These are phyloP conservation scores for Lissocephala sabroskyi DNA, from an alignment of 2,888 invertebrate species.

Conservation along the genomic window DNA sequence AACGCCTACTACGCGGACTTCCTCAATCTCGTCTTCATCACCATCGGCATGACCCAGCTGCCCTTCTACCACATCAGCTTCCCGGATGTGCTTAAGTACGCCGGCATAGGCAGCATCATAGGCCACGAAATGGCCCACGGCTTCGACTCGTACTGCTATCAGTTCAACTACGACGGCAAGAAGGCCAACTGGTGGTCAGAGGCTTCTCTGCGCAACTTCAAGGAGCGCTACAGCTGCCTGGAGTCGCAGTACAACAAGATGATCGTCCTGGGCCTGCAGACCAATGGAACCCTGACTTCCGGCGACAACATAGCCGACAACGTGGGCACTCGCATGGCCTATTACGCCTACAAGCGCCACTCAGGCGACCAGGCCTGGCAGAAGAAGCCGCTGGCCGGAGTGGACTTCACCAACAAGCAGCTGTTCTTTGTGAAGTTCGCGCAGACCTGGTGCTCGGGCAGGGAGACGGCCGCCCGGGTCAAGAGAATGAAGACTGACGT, in stretches of 20 bases:
- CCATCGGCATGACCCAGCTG: conserved; percentile 63
- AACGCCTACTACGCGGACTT: conserved; percentile 68
- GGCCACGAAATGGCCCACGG: conserved; percentile 69
- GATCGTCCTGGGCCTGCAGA: conserved; percentile 51
- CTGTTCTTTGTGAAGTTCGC: conserved; percentile 96
- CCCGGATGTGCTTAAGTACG: conserved; percentile 61
- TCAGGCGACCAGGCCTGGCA: conserved; percentile 71
- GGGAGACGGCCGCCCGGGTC: conserved; percentile 44
- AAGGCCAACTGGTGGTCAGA: conserved; percentile 64
- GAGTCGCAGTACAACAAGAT: conserved; percentile 68
- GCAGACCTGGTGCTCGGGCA: conserved; percentile 75
- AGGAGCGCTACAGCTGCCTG: conserved; percentile 64
- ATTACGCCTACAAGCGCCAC: conserved; percentile 82
- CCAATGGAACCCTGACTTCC: conserved; percentile 65
- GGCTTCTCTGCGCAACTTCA: conserved; percentile 58
- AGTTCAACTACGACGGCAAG: conserved; percentile 64
- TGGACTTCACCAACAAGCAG: conserved; percentile 89
- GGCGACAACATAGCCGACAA: conserved; percentile 95
- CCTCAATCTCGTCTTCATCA: conserved; percentile 60
- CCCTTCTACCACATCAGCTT: conserved; percentile 60
- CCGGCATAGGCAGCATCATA: conserved; percentile 62
- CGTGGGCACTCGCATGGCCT: conserved; percentile 91
- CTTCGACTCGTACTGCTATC: conserved; percentile 63
- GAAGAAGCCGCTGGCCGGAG: conserved; percentile 82
- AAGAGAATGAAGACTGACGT: conserved; percentile 89